Evolutionary conservation across 2,113 vertebrate species (phyloP).

Genomic region (Cardinalis cardinalis): DNA sequence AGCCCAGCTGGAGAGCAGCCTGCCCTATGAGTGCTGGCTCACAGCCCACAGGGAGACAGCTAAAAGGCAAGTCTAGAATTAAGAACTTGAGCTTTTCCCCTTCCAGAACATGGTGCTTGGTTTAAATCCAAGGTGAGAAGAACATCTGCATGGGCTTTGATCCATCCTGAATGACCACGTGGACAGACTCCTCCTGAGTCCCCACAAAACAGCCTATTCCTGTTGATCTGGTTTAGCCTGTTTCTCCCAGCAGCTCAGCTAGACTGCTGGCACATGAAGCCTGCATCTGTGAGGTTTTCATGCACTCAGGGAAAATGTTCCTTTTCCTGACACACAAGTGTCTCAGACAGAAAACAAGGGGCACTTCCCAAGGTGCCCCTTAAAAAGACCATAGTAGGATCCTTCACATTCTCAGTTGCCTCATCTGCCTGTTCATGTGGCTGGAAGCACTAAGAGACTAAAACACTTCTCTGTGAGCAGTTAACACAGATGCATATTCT

Average conservation of each 20-base stretch:
- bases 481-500: not conserved
- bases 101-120: not conserved
- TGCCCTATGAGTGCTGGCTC: not conserved
- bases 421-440: not conserved
- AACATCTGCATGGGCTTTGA: not conserved
- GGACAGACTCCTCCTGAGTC: not conserved
- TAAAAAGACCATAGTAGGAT: not conserved
- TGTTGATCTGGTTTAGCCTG: not conserved
- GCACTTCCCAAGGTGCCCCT: not conserved
- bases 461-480: not conserved
- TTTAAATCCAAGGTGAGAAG: not conserved
- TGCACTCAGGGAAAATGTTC: not conserved
- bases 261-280: not conserved
- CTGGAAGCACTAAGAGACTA: not conserved
- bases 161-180: not conserved
- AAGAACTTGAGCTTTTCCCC: not conserved
- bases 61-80: not conserved
- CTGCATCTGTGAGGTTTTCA: not conserved
- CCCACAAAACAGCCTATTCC: not conserved
- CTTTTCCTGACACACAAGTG: not conserved
- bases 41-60: not conserved
- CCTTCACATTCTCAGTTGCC: not conserved
- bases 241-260: not conserved
- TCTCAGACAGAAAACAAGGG: not conserved
- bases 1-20: not conserved